Evolutionary conservation across 2,888 invertebrate genomes (phyloP).

Genomic region (Gortyna flavago): DNA sequence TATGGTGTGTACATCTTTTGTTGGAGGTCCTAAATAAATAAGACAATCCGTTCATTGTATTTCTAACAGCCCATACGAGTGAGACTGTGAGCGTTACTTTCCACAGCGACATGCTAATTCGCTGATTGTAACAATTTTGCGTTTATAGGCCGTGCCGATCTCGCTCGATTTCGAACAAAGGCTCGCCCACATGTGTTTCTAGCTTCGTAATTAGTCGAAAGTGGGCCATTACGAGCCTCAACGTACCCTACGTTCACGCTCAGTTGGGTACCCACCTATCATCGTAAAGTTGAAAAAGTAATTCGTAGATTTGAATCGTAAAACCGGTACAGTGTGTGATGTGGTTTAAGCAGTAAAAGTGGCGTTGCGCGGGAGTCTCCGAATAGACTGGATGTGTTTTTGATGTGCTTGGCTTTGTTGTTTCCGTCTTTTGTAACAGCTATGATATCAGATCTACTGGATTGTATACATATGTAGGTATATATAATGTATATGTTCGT

Average conservation of each 20-base stretch:
- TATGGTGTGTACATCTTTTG: neutral
- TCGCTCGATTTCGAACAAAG: slow-evolving; percentile 63
- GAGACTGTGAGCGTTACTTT: slow-evolving; percentile 53
- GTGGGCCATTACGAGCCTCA: slow-evolving; percentile 66
- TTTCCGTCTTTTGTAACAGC: slow-evolving; percentile 50
- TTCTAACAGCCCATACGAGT: slow-evolving; percentile 18
- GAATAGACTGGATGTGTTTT: slow-evolving; percentile 55
- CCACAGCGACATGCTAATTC: slow-evolving; percentile 57
- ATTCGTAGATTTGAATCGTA: slow-evolving; percentile 40
- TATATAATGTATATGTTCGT: neutral
- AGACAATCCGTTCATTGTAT: slow-evolving; percentile 33
- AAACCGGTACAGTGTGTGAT: slow-evolving; percentile 56
- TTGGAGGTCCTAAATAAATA: neutral
- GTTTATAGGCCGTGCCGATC: slow-evolving; percentile 65
- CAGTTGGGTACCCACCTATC: slow-evolving; percentile 45
- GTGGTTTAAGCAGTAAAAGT: slow-evolving; percentile 46
- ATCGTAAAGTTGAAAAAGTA: slow-evolving; percentile 31
- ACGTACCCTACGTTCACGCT: slow-evolving; percentile 57
- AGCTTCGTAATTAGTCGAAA: slow-evolving; percentile 75
- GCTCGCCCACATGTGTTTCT: slow-evolving; percentile 71
- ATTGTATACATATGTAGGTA: slow-evolving; percentile 6
- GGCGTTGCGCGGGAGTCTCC: slow-evolving; percentile 50
- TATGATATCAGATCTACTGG: slow-evolving; percentile 41
- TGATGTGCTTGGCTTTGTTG: slow-evolving; percentile 43
- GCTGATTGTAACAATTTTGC: slow-evolving; percentile 40